Evolutionary conservation across 2,888 invertebrate species (phyloP).

Genomic region (Mesoligia furuncula): DNA sequence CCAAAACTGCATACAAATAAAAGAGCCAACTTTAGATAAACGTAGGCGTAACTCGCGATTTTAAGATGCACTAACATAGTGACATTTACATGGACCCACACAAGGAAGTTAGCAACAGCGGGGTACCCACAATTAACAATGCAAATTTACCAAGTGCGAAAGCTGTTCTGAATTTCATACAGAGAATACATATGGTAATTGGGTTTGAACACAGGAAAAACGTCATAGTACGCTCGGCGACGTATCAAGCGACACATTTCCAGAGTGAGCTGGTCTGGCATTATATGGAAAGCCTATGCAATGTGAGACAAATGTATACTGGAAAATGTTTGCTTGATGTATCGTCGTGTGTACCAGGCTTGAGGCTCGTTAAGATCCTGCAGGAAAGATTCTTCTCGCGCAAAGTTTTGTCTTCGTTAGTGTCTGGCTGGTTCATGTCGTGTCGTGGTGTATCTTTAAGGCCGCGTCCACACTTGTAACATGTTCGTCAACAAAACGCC

Average conservation of each 20-base stretch:
- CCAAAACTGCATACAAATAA: constrained; percentile 55
- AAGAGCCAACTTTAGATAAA: constrained; percentile 57
- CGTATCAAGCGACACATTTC: not conserved
- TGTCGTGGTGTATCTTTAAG: constrained; percentile 12
- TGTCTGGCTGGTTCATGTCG: constrained; percentile 26
- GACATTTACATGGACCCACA: constrained; percentile 62
- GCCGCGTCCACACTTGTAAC: not conserved
- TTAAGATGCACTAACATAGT: constrained; percentile 61
- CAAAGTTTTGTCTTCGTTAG: constrained; percentile 52
- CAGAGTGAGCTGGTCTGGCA: not conserved
- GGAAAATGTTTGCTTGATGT: not conserved
- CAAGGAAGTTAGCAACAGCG: constrained; percentile 64
- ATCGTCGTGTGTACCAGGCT: constrained; percentile 49
- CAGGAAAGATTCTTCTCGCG: constrained; percentile 45
- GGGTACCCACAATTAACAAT: constrained; percentile 87
- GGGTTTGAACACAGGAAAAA: constrained; percentile 82
- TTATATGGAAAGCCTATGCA: not conserved
- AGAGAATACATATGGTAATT: constrained; percentile 86
- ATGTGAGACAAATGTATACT: not conserved
- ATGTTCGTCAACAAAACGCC: not conserved
- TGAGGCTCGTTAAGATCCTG: constrained; percentile 75
- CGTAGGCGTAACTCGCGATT: constrained; percentile 48
- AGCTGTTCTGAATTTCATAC: constrained; percentile 88
- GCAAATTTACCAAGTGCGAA: constrained; percentile 84
- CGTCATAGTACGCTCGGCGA: constrained; percentile 67